Conservation (phyloP, 2,113 vertebrate genomes). For the Ahaetulla prasina region DNA sequence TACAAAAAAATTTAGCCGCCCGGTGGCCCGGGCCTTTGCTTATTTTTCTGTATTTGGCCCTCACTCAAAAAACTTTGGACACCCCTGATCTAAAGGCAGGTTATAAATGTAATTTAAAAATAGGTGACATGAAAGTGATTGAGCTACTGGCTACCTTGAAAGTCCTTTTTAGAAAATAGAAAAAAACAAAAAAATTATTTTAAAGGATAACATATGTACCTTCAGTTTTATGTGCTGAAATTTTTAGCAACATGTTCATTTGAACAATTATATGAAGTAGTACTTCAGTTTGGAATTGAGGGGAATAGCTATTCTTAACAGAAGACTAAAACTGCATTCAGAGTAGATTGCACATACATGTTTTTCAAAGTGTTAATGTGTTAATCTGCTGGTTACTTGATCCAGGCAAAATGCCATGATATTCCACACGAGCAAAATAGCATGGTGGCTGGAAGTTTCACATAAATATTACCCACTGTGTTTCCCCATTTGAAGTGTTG, state of each 20-base stretch:
- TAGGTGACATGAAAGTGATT: background rate
- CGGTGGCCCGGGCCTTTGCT: no score
- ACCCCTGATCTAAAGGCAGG: no score
- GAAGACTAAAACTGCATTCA: constrained; percentile 76
- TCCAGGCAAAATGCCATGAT: constrained; percentile 84
- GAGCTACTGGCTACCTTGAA: background rate
- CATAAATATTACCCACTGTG: constrained; percentile 87
- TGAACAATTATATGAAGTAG: constrained; percentile 61
- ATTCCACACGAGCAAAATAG: constrained; percentile 73
- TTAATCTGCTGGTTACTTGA: constrained; percentile 93
- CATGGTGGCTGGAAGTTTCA: constrained; percentile 72
- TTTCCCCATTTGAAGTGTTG: constrained; percentile 74
- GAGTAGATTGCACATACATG: constrained; percentile 70
- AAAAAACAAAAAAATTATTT: background rate
- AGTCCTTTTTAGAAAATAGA: background rate
- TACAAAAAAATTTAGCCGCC: no score
- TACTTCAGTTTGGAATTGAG: constrained; percentile 59
- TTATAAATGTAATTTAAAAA: background rate
- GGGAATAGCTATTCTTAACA: constrained; percentile 72
- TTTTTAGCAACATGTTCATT: constrained; percentile 48
- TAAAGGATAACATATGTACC: background rate
- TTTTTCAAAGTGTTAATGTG: constrained; percentile 90
- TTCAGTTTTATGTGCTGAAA: constrained; percentile 19
- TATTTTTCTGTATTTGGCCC: no score
- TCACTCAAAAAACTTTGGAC: no score